Conservation (phyloP, 1,140 invertebrate genomes). For the Caenorhabditis inopinata region DNA sequence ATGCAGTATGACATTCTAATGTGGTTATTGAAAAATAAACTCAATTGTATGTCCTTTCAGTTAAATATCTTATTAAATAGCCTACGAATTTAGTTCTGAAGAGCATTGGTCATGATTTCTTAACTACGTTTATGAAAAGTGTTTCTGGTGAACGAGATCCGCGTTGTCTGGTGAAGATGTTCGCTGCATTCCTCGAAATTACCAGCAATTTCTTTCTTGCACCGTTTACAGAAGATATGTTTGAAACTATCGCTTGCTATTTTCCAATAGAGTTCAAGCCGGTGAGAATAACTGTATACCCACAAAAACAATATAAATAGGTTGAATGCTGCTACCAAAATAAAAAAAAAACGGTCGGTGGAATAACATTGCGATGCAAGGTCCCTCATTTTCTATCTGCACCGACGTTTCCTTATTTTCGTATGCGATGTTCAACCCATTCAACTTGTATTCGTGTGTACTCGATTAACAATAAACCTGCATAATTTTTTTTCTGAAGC, state of each 20-base stretch:
- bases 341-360: too few relatives aligned
- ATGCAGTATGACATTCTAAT: conserved; percentile 34
- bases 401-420: too few relatives aligned
- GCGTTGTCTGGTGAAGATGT: conserved; percentile 50
- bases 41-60: background rate
- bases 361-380: too few relatives aligned
- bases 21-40: conserved; percentile 37
- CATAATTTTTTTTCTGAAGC: conserved; percentile 1
- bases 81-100: background rate
- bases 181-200: conserved; percentile 39
- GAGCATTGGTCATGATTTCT: background rate
- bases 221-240: conserved; percentile 55
- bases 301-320: too few relatives aligned
- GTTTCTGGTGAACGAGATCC: conserved; percentile 56
- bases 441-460: too few relatives aligned
- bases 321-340: background rate
- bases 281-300: background rate
- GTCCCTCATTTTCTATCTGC: too few relatives aligned
- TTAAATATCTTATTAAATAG: background rate
- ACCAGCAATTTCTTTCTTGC: background rate
- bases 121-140: conserved; percentile 42
- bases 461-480: too few relatives aligned
- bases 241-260: conserved; percentile 56
- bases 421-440: too few relatives aligned
- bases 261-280: conserved; percentile 57